Conservation (phyloP, 2,113 vertebrate species). For the Pterocles orientalis region DNA sequence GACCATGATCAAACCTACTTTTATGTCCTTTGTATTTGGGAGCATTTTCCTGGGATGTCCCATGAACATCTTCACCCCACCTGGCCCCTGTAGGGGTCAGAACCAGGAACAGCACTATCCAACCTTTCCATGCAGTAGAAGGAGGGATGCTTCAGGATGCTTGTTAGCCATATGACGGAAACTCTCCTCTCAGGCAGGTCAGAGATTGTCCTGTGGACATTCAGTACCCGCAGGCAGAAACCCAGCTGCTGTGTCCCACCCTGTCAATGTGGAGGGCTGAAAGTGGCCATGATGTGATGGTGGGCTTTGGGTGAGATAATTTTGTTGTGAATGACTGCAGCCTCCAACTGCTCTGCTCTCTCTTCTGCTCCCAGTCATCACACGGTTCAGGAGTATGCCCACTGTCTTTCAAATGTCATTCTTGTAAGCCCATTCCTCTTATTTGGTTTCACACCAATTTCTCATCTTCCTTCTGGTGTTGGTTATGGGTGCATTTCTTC, state of each 20-base stretch:
- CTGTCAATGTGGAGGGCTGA: not conserved
- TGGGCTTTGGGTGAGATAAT: not conserved
- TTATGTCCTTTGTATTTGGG: not conserved
- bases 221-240: not conserved
- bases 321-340: not conserved
- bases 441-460: not conserved
- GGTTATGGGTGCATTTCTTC: not conserved
- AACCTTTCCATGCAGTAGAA: not conserved
- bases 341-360: not conserved
- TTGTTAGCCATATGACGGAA: not conserved
- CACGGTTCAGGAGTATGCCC: not conserved
- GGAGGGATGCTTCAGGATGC: not conserved
- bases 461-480: not conserved
- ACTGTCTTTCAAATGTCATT: not conserved
- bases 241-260: not conserved
- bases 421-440: not conserved
- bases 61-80: not conserved
- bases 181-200: not conserved
- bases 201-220: too few species aligned
- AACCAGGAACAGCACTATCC: not conserved
- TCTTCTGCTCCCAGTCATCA: not conserved
- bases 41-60: not conserved
- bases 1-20: not conserved
- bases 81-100: not conserved
- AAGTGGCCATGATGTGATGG: not conserved